Percentiles rank a stretch among this genome's conserved stretches.
phyloP scores from a whole-genome alignment of 2,888 invertebrate species.

The Aleiodes testaceus region DNA sequence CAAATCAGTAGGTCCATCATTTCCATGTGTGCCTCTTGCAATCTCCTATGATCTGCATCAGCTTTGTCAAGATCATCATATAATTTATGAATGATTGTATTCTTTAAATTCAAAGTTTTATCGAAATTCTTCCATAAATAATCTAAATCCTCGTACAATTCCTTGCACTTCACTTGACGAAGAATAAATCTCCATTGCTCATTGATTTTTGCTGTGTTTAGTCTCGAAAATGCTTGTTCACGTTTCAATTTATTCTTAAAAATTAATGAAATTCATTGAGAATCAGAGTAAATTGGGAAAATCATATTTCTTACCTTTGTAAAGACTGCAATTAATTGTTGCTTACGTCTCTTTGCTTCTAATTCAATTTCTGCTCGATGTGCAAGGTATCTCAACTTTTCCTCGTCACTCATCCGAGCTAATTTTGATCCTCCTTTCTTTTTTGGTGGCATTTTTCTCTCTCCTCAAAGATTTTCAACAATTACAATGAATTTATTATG shows the following conservation, averaged over 20 bases:
- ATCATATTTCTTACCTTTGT: slow-evolving; percentile 79
- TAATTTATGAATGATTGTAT: slow-evolving; percentile 79
- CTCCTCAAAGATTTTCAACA: slow-evolving; percentile 37
- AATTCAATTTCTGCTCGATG: slow-evolving; percentile 88
- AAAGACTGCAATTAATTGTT: slow-evolving; percentile 85
- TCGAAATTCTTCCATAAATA: slow-evolving; percentile 78
- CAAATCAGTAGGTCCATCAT: slow-evolving; percentile 81
- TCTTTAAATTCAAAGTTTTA: slow-evolving; percentile 79
- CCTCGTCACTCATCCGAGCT: slow-evolving; percentile 90
- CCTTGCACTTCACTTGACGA: slow-evolving; percentile 83
- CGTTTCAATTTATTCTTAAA: slow-evolving; percentile 83
- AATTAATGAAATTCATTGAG: slow-evolving; percentile 25
- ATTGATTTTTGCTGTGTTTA: slow-evolving; percentile 89
- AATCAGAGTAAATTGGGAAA: background rate
- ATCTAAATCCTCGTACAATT: slow-evolving; percentile 81
- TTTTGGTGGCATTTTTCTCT: slow-evolving; percentile 74
- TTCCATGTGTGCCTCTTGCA: slow-evolving; percentile 83
- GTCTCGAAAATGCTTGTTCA: slow-evolving; percentile 85
- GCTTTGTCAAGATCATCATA: slow-evolving; percentile 80
- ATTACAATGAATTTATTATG: slow-evolving; percentile 27
- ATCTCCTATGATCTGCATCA: slow-evolving; percentile 82
- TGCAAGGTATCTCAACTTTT: slow-evolving; percentile 85
- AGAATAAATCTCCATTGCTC: slow-evolving; percentile 88
- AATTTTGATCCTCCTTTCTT: slow-evolving; percentile 84
- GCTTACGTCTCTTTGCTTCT: slow-evolving; percentile 85